phyloP scores from a whole-genome alignment of 35 echinoderm and acorn worm species.

The Strongylocentrotus purpuratus region DNA sequence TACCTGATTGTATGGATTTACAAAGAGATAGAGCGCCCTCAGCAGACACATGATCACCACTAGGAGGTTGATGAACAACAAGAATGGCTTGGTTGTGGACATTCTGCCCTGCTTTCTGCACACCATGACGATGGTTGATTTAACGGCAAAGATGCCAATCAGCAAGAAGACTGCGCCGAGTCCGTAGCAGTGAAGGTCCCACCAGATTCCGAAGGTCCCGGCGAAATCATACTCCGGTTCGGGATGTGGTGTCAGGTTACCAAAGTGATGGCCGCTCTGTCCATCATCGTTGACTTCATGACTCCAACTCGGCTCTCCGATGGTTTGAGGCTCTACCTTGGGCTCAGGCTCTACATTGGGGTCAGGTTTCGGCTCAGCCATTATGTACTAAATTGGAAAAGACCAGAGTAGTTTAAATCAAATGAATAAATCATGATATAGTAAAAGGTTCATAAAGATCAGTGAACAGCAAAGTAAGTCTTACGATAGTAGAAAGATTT shows the following conservation, averaged over 20 bases:
- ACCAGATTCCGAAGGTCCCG: conserved; percentile 32
- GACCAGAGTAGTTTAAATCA: neutral
- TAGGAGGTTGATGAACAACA: conserved; percentile 50
- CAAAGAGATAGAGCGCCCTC: conserved; percentile 55
- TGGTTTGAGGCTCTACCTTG: neutral
- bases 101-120: neutral
- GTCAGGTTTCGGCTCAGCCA: conserved; percentile 25
- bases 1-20: conserved; percentile 43
- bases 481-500: no score
- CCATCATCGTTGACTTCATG: neutral
- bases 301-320: neutral
- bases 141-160: conserved; percentile 51
- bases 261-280: neutral
- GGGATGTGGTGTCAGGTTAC: neutral
- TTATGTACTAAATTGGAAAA: neutral
- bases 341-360: neutral
- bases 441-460: neutral
- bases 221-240: neutral
- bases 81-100: conserved; percentile 33
- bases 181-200: conserved; percentile 54
- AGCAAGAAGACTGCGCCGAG: conserved; percentile 46
- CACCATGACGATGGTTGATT: neutral
- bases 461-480: neutral
- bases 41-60: conserved; percentile 27
- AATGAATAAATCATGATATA: neutral